phyloP scores from a whole-genome alignment of 37 sponge, comb jelly and placozoan genomes.

The Halichondria panicea region DNA sequence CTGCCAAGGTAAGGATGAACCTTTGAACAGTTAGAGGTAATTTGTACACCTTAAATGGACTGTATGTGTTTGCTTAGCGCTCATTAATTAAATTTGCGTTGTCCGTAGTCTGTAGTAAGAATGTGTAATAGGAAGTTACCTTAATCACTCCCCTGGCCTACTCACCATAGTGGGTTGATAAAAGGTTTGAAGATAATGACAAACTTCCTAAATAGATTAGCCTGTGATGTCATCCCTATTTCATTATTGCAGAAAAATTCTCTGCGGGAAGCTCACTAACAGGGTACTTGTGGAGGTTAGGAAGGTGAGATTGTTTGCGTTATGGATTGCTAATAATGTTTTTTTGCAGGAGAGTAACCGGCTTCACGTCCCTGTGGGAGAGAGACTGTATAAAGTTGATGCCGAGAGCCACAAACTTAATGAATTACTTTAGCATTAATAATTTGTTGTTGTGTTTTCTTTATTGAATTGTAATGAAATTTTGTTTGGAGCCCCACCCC shows the following conservation, averaged over 20 bases:
- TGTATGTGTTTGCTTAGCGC: too few relatives aligned
- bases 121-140: too few relatives aligned
- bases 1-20: not conserved
- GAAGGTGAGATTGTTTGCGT: slow-evolving; percentile 25
- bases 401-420: too few relatives aligned
- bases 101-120: too few relatives aligned
- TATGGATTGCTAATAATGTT: not conserved
- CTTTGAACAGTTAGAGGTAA: not conserved
- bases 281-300: slow-evolving; percentile 46
- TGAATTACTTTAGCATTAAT: too few relatives aligned
- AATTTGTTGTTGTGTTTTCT: too few relatives aligned
- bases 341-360: slow-evolving; percentile 52
- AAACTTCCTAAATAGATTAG: not conserved
- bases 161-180: too few relatives aligned
- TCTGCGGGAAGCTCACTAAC: slow-evolving; percentile 42
- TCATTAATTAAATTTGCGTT: too few relatives aligned
- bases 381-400: slow-evolving; percentile 45
- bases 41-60: not conserved
- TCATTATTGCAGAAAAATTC: slow-evolving; percentile 27
- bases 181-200: too few relatives aligned
- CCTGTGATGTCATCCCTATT: not conserved
- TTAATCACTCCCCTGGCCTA: too few relatives aligned
- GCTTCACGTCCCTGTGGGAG: slow-evolving; percentile 54
- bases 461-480: too few relatives aligned
- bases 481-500: too few relatives aligned